Evolutionary conservation across 1,140 invertebrate species (phyloP).

Genomic region (Fopius arisanus): DNA sequence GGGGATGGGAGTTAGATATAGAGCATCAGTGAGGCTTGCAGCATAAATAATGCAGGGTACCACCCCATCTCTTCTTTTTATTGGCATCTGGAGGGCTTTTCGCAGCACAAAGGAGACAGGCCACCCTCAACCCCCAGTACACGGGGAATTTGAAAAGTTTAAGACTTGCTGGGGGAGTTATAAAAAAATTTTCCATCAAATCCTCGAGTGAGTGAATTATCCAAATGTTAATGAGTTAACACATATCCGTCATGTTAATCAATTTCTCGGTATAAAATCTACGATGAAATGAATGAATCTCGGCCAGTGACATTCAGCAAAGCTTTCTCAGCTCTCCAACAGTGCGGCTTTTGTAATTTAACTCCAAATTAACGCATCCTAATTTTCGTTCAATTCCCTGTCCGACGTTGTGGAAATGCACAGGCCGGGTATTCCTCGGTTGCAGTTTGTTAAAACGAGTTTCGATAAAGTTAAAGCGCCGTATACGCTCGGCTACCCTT

Average conservation of each 20-base stretch:
- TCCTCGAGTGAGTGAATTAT: neutral
- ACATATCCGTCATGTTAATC: too few relatives aligned
- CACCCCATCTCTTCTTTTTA: neutral
- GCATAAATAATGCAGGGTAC: constrained; percentile 16
- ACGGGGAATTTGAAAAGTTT: neutral
- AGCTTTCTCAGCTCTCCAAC: neutral
- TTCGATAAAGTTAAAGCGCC: constrained; percentile 52
- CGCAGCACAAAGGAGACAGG: neutral
- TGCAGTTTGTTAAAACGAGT: constrained; percentile 51
- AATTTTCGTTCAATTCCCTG: constrained; percentile 52
- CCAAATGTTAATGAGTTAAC: too few relatives aligned
- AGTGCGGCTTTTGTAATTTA: constrained; percentile 42
- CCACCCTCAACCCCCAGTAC: neutral
- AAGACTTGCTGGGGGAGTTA: neutral
- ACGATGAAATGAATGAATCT: neutral
- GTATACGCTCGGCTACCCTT: constrained; percentile 8
- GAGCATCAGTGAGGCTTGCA: constrained; percentile 56
- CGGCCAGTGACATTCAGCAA: neutral
- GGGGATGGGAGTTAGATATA: neutral
- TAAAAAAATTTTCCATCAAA: neutral
- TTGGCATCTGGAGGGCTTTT: neutral
- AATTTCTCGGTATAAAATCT: too few relatives aligned
- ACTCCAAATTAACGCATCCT: constrained; percentile 49
- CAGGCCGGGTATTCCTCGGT: constrained; percentile 26
- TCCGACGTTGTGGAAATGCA: constrained; percentile 33